Conservation (phyloP, 2,797 vertebrate genomes). For the Graptemys geographica region DNA sequence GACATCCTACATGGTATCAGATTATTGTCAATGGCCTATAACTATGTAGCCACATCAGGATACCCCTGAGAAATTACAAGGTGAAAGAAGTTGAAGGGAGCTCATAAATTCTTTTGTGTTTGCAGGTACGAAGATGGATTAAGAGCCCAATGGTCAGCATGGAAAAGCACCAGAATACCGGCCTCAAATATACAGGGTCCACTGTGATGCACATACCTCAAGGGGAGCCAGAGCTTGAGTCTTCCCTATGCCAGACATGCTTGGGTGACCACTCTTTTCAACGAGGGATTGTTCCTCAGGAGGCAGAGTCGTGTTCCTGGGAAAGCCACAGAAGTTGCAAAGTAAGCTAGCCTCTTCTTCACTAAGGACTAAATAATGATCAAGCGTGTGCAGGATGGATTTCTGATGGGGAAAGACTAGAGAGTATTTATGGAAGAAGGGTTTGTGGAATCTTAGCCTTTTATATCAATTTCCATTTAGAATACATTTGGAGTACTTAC, state of each 20-base stretch:
- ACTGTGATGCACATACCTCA: slow-evolving; percentile 83
- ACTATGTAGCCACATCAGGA: background rate
- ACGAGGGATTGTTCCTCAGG: slow-evolving; percentile 64
- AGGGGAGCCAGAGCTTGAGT: slow-evolving; percentile 82
- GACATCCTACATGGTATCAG: background rate
- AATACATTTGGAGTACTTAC: background rate
- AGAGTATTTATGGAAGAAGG: background rate
- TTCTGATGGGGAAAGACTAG: background rate
- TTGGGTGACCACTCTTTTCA: slow-evolving; percentile 77
- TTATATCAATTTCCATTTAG: background rate
- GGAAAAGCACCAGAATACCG: slow-evolving; percentile 89
- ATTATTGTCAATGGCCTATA: background rate
- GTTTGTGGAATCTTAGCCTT: background rate
- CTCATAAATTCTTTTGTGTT: background rate
- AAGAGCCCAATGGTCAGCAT: slow-evolving; percentile 90
- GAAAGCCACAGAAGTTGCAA: slow-evolving; percentile 78
- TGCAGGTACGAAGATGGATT: slow-evolving; percentile 96
- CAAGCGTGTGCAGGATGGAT: background rate
- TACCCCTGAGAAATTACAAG: background rate
- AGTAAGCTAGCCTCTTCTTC: slow-evolving; percentile 70
- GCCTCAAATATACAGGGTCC: slow-evolving; percentile 85
- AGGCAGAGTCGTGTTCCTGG: slow-evolving; percentile 79
- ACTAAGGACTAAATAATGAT: fast-evolving
- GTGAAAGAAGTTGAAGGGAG: background rate
- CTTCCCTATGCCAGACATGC: slow-evolving; percentile 78